Percentiles rank a stretch among this genome's conserved stretches.
Evolutionary conservation across 2,888 invertebrate species (phyloP).

Genomic region (Epinotia ramella): DNA sequence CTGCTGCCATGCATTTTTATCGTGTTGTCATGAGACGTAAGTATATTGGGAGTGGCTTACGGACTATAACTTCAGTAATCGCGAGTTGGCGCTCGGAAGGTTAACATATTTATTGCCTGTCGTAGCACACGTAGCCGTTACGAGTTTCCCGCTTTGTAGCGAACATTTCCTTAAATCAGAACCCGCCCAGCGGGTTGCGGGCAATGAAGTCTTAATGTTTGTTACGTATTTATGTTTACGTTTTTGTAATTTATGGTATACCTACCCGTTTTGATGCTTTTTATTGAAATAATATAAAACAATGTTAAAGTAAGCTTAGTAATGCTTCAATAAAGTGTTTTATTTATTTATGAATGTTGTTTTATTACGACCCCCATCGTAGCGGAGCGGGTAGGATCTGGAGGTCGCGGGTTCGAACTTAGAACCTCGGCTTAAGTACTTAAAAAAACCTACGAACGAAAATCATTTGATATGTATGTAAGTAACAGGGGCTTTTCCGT

Average conservation of each 20-base stretch:
- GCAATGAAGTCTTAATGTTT: not conserved
- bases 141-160: not conserved
- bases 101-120: not conserved
- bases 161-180: not conserved
- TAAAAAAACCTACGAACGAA: not conserved
- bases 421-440: no score
- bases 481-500: no score
- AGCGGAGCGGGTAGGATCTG: no score
- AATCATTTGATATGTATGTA: not conserved
- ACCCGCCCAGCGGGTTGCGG: not conserved
- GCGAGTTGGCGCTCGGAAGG: not conserved
- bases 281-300: constrained; percentile 20
- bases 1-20: no score
- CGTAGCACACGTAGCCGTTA: not conserved
- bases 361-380: constrained; percentile 16
- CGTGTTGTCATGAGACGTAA: no score
- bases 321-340: constrained; percentile 40
- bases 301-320: constrained; percentile 21
- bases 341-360: constrained; percentile 39
- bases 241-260: not conserved
- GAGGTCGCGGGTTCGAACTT: no score
- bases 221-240: not conserved
- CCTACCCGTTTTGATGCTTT: constrained; percentile 1
- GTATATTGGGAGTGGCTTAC: no score
- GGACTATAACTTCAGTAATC: not conserved